phyloP scores from a whole-genome alignment of 1,140 invertebrate species.

The Hesperophylax magnus region DNA sequence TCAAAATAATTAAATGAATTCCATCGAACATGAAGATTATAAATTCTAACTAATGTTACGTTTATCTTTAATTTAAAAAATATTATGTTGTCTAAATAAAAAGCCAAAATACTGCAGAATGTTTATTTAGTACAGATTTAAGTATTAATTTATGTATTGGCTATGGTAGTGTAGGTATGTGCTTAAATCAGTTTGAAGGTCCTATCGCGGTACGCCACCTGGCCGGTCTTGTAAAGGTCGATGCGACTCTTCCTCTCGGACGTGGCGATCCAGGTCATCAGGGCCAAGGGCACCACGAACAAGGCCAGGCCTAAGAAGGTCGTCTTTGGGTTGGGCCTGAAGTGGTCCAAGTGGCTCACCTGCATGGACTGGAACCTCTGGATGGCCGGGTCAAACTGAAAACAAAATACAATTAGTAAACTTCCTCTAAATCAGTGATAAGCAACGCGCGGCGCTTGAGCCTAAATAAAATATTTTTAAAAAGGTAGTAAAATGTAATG shows the following conservation, averaged over 20 bases:
- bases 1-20: no score
- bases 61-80: no score
- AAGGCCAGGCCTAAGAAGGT: slow-evolving; percentile 69
- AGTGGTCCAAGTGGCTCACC: slow-evolving; percentile 75
- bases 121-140: not conserved
- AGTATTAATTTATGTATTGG: not conserved
- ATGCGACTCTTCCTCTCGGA: slow-evolving; percentile 72
- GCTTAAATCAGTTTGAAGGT: slow-evolving; percentile 72
- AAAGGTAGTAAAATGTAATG: no score
- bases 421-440: no score
- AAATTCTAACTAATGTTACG: no score
- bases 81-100: no score
- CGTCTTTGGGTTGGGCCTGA: slow-evolving; percentile 76
- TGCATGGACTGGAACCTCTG: slow-evolving; percentile 80
- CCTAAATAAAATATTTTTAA: no score
- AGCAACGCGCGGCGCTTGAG: no score
- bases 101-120: no score
- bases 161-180: no score
- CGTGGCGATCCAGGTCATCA: slow-evolving; percentile 71
- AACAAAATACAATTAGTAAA: slow-evolving; percentile 54
- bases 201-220: slow-evolving; percentile 81
- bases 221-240: slow-evolving; percentile 74
- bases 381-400: slow-evolving; percentile 83
- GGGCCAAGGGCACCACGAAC: slow-evolving; percentile 73
- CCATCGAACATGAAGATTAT: no score